These are phyloP conservation scores for Athetis lepigone DNA, from an alignment of 2,888 invertebrate genomes.

Conservation along the genomic window DNA sequence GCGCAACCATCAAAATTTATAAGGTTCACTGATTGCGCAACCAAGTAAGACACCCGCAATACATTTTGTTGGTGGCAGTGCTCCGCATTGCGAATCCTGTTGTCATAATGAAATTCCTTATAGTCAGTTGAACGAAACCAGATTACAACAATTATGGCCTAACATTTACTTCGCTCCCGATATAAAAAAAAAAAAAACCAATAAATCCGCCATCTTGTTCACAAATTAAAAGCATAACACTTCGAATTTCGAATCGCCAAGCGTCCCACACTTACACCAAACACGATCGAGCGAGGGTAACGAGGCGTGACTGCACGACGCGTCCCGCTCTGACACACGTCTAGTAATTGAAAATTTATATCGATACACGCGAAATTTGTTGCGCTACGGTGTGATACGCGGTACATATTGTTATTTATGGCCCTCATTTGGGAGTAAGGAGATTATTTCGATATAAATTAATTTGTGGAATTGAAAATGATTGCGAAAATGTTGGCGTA, in stretches of 20 bases:
- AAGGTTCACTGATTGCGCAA: no score
- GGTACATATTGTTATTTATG: slow-evolving; percentile 57
- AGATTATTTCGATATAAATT: slow-evolving; percentile 56
- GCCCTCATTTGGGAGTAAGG: slow-evolving; percentile 49
- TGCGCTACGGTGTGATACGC: slow-evolving; percentile 59
- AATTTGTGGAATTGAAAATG: slow-evolving; percentile 45
- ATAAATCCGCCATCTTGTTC: slow-evolving; percentile 23
- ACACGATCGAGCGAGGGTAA: slow-evolving; percentile 57
- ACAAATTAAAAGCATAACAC: slow-evolving; percentile 33
- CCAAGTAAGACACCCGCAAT: no score
- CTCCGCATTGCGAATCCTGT: no score
- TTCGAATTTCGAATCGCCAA: slow-evolving; percentile 42
- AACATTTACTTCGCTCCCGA: no score
- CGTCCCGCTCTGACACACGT: slow-evolving; percentile 63
- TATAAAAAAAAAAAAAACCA: background rate
- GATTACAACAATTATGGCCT: no score
- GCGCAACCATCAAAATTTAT: no score
- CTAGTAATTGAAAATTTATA: slow-evolving; percentile 69
- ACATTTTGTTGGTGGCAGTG: no score
- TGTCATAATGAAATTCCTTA: no score
- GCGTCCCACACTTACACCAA: slow-evolving; percentile 54
- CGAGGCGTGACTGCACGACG: slow-evolving; percentile 66
- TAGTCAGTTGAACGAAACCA: no score
- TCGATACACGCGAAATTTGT: slow-evolving; percentile 65
- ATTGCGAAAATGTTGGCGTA: slow-evolving; percentile 18